These are phyloP conservation scores for Chalcis sispes DNA, from an alignment of 2,888 invertebrate species.

Conservation along the genomic window DNA sequence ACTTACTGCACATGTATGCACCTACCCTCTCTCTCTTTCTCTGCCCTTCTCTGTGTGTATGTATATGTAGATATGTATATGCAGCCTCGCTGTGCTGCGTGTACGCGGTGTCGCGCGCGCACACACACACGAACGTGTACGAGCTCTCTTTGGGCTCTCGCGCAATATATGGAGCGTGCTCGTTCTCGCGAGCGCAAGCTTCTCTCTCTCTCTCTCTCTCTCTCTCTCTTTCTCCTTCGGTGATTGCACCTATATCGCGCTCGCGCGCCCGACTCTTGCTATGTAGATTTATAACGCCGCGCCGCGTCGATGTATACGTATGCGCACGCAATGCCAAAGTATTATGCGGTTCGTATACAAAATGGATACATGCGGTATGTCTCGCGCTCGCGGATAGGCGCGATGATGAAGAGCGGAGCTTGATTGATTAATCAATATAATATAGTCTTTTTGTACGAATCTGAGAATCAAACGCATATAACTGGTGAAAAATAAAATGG, in stretches of 20 bases:
- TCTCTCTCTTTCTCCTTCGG: background rate
- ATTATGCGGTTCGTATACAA: slow-evolving; percentile 1
- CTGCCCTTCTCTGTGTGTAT: background rate
- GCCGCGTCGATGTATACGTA: background rate
- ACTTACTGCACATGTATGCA: slow-evolving; percentile 9
- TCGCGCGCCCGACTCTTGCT: no score
- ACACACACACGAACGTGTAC: background rate
- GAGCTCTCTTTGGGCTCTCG: slow-evolving; percentile 4
- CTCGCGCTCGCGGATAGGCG: background rate
- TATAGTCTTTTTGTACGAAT: background rate
- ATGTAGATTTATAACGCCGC: no score
- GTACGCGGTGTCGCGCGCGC: no score
- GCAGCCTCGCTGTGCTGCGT: no score
- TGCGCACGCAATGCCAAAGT: background rate
- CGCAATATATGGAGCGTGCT: slow-evolving; percentile 12
- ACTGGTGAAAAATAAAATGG: no score
- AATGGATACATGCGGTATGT: background rate
- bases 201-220: slow-evolving; percentile 1
- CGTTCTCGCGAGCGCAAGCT: slow-evolving; percentile 21
- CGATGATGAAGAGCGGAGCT: background rate
- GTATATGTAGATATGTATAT: background rate
- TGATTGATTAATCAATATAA: slow-evolving; percentile 22
- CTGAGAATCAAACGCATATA: no score
- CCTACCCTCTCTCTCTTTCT: background rate
- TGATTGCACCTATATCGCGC: background rate